phyloP scores from a whole-genome alignment of 2,113 vertebrate species.

The Erythrolamprus reginae region DNA sequence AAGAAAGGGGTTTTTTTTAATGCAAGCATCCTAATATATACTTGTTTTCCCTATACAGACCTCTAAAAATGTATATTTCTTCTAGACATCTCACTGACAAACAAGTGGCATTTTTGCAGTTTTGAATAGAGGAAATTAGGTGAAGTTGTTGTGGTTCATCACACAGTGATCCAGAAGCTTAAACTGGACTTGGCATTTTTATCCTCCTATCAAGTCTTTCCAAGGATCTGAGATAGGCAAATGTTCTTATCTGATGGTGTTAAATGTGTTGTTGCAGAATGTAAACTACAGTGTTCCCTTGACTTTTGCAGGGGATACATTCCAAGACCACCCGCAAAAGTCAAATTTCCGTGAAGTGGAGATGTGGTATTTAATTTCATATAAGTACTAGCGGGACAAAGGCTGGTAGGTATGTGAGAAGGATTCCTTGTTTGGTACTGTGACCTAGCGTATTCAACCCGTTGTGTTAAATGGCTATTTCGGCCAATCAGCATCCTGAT shows the following conservation, averaged over 20 bases:
- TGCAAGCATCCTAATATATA: background rate
- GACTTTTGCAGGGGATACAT: too few species aligned
- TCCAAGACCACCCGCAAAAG: too few species aligned
- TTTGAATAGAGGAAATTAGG: background rate
- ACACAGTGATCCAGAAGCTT: background rate
- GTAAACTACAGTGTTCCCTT: too few species aligned
- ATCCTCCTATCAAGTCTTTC: background rate
- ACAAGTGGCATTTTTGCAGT: background rate
- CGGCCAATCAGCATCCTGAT: too few species aligned
- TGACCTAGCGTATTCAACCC: too few species aligned
- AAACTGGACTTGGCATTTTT: background rate
- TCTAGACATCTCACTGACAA: background rate
- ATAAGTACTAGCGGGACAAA: too few species aligned
- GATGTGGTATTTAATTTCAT: too few species aligned
- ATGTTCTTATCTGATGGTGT: background rate
- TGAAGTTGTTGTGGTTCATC: background rate
- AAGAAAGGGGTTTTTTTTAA: background rate
- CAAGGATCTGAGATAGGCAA: background rate
- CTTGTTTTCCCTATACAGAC: background rate
- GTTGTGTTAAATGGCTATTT: too few species aligned
- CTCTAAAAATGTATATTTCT: background rate
- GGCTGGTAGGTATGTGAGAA: too few species aligned
- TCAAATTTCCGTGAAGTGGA: too few species aligned
- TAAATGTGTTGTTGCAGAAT: background rate
- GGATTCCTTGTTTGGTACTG: too few species aligned